Base-by-base conservation (phyloP, 2,797 vertebrate genomes). In the Anableps anableps region DNA sequence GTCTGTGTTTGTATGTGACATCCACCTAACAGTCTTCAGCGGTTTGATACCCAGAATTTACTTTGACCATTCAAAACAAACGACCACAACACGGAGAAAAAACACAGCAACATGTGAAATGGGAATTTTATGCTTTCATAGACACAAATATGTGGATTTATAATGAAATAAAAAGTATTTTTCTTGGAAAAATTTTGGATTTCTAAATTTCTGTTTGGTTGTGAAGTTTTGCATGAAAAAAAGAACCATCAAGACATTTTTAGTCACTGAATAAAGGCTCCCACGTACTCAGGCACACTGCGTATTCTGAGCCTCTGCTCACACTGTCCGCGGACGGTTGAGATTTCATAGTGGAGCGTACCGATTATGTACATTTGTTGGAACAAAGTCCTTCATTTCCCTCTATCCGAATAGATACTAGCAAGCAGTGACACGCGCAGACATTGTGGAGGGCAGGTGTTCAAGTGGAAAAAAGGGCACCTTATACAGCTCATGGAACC, bases 141-240 rank as follows among this genome's bases (percentile, higher is more conserved):
- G 92, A 90, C 89, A 91, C 91, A 90, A 93, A 85, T 92, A 90
- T 93, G 93, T 94, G 93, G 93, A 94, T 95, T 95, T 95, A 90
- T 95, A 95, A 95, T 85, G 88, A 95, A 95, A 94, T 94, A 92
- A 95, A 94, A 93, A 92, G 88, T 94, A 94, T 94, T 95, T 95
- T 95, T 95, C 91, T 94, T 94, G 92, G 92, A 81, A 31, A 36
- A 0, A 8, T 31, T 71, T 13, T 53, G 29, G 6, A 26, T 26
- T 68, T 68, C 8, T 2, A 36, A 4, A 11, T 66, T 38, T 38
- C 36, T 26, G 10, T 38, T 68, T 23, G 19, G 64, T 41, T 68
- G 36, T 68, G 36, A 68, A 26, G 36, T 4, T 68, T 26, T 5
- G 0, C 64, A 13, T 68, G 11, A 64, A 66, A 36, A 5, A 41